Evolutionary conservation across 1,140 invertebrate species (phyloP), one percentile per base, ranked within the genome.

Genomic region (Harlomillsia oculata): DNA sequence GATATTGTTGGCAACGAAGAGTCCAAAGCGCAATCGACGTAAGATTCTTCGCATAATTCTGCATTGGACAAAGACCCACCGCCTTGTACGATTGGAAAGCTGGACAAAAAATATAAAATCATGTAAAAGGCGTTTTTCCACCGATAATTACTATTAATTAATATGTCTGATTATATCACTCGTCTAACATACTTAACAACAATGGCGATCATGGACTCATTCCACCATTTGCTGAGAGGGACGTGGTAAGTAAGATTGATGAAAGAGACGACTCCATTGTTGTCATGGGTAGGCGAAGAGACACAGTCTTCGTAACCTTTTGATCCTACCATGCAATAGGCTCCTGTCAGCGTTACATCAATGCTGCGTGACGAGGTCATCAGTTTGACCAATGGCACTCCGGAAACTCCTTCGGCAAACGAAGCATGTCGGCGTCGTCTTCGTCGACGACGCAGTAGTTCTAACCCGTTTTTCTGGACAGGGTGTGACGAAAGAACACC

Each of bases 191-290:
- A 64, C 62, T 64, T 64, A 30, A 64, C 57, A 29, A 64, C 53
- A 28, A 64, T 9, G 8, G 57, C 57, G 18, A 64, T 18, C 18
- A 49, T 52, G 16, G 54, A 6, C 46, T 58, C 62, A 21, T 54
- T 45, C 62, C 62, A 64, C 36, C 51, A 60, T 51, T 64, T 64
- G 32, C 58, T 60, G 5, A 64, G 26, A 44, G 62, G 62, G 51
- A 64, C 53, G 30, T 45, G 30, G 37, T 64, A 64, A 11, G 62
- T 57, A 13, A 64, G 30, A 32, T 64, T 64, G 20, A 51, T 58
- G 44, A 53, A 64, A 64, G 46, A 57, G 60, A 45, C 52, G 30
- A 34, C 60, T 64, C 45, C n/a, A n/a, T n/a, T n/a, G n/a, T n/a
- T n/a, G n/a, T n/a, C n/a, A n/a, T n/a, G n/a, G n/a, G n/a, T n/a